Evolutionary conservation across 2,113 vertebrate genomes (phyloP).

Genomic region (Dromiciops gliroides): DNA sequence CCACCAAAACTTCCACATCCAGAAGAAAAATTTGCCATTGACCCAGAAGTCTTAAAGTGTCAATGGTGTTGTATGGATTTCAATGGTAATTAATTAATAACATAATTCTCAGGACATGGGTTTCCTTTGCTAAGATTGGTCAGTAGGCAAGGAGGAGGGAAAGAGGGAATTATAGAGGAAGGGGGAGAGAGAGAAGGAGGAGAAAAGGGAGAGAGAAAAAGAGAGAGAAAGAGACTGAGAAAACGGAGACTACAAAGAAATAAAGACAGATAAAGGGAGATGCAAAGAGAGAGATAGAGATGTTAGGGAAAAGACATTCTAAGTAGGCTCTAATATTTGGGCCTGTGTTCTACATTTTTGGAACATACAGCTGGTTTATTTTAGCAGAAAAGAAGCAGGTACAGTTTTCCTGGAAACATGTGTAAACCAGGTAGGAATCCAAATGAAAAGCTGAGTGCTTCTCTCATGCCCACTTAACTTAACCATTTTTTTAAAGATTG

Average conservation of each 20-base stretch:
- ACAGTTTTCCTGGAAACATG: constrained; percentile 45
- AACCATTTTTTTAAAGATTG: constrained; percentile 77
- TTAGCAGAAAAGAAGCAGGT: constrained; percentile 63
- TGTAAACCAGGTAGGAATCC: background rate
- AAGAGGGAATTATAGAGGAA: background rate
- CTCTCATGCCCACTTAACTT: constrained; percentile 71
- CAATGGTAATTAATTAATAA: constrained; percentile 26
- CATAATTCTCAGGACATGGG: background rate
- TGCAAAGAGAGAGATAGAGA: background rate
- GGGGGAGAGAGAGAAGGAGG: background rate
- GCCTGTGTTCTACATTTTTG: background rate
- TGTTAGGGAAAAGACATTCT: background rate
- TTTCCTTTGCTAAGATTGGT: background rate
- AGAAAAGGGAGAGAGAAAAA: background rate
- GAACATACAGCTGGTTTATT: background rate
- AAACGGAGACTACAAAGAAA: background rate
- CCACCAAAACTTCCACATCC: background rate
- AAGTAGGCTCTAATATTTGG: background rate
- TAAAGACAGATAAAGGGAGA: background rate
- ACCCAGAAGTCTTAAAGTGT: background rate
- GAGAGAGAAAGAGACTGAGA: background rate
- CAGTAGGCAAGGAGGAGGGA: background rate
- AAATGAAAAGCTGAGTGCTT: constrained; percentile 51
- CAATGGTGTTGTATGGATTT: background rate
- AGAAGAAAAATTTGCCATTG: constrained; percentile 7